Evolutionary conservation across 2,888 invertebrate genomes (phyloP).

Genomic region (Nemurella pictetii): DNA sequence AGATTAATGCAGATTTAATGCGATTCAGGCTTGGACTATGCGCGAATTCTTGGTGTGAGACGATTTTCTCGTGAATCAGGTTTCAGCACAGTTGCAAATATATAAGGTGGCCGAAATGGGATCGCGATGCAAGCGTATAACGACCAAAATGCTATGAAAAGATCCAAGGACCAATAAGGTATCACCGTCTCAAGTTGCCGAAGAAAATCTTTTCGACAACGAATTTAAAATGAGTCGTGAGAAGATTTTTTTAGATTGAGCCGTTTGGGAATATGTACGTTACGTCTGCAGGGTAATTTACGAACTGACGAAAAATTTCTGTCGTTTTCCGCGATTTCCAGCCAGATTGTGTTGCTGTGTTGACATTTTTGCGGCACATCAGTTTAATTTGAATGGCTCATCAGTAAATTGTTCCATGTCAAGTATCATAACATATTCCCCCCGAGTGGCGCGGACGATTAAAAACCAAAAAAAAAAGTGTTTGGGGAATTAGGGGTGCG

Average conservation of each 20-base stretch:
- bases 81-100: not conserved
- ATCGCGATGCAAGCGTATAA: not conserved
- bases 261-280: not conserved
- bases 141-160: not conserved
- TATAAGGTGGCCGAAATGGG: not conserved
- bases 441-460: not conserved
- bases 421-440: not conserved
- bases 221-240: not conserved
- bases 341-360: not conserved
- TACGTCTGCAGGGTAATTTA: not conserved
- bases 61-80: not conserved
- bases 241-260: not conserved
- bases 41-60: not conserved
- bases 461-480: not conserved
- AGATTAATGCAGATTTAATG: conserved; percentile 8
- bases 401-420: not conserved
- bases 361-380: not conserved
- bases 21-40: not conserved
- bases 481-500: not conserved
- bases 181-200: not conserved
- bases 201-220: not conserved
- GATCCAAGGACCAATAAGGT: not conserved
- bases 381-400: not conserved
- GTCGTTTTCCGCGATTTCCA: not conserved
- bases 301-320: not conserved